phyloP scores from a whole-genome alignment of 2,113 vertebrate genomes.

The Psettodes erumei region DNA sequence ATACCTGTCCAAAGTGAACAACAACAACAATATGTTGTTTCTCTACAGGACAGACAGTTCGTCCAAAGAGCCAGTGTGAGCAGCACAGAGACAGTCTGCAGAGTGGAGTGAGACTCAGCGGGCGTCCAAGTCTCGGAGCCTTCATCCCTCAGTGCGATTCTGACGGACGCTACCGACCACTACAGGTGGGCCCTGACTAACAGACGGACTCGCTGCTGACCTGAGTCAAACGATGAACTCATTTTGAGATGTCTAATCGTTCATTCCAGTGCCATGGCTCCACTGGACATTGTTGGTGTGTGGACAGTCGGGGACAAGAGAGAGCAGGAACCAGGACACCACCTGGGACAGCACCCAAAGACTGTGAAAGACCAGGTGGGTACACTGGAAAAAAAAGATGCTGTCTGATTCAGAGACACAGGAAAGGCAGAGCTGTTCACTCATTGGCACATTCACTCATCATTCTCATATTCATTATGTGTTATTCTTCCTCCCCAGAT shows the following conservation, averaged over 20 bases:
- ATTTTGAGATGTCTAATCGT: neutral
- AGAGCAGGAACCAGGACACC: slow-evolving; percentile 82
- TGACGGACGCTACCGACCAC: slow-evolving; percentile 81
- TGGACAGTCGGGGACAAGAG: slow-evolving; percentile 83
- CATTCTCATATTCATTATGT: too few species aligned
- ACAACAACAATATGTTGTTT: too few species aligned
- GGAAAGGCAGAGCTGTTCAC: too few species aligned
- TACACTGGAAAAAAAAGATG: too few species aligned
- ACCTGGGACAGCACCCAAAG: slow-evolving; percentile 64
- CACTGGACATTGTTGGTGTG: slow-evolving; percentile 90
- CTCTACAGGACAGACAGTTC: slow-evolving; percentile 76
- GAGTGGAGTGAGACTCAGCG: slow-evolving; percentile 34
- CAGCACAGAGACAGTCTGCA: slow-evolving; percentile 77
- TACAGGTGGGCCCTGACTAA: slow-evolving; percentile 62
- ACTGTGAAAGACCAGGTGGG: slow-evolving; percentile 50
- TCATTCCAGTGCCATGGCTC: slow-evolving; percentile 83
- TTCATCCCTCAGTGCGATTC: slow-evolving; percentile 87
- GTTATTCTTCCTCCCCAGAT: too few species aligned
- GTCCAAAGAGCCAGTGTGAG: slow-evolving; percentile 79
- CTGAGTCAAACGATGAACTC: neutral
- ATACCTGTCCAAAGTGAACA: too few species aligned
- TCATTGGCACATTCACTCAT: too few species aligned
- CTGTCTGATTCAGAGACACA: too few species aligned
- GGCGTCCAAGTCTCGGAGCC: slow-evolving; percentile 39
- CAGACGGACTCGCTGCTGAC: neutral